A percentile compares a stretch with the other conserved stretches of the same genome.
Conservation (phyloP, 2,113 vertebrate species). For the Indri indri region DNA sequence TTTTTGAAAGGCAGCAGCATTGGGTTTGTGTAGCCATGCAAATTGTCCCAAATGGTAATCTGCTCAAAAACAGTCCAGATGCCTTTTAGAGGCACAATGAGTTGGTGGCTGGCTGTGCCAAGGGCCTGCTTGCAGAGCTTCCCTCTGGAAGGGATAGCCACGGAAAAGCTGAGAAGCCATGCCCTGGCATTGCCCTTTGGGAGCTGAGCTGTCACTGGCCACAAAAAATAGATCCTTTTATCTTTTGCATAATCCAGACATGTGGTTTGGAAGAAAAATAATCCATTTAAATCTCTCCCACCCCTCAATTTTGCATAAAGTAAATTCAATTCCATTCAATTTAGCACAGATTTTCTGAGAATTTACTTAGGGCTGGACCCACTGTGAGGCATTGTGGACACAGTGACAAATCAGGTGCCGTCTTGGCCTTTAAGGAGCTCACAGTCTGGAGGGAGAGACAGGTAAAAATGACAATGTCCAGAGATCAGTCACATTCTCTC, state of each 20-base stretch:
- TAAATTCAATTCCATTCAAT: not conserved
- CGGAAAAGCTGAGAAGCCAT: fast-evolving
- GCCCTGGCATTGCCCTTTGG: not conserved
- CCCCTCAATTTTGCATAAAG: not conserved
- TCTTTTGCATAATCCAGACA: not conserved
- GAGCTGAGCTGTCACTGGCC: not conserved
- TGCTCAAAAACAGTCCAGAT: not conserved
- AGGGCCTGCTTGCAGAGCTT: not conserved
- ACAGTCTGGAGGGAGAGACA: not conserved
- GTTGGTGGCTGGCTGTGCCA: not conserved
- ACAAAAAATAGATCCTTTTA: not conserved
- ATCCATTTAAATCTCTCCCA: not conserved
- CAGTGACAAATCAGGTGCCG: not conserved
- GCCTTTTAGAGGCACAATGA: not conserved
- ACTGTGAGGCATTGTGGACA: not conserved
- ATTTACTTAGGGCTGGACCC: not conserved
- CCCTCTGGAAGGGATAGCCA: not conserved
- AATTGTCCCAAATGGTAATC: not conserved
- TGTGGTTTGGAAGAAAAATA: not conserved
- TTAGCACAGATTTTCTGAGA: not conserved
- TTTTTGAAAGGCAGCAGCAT: not conserved
- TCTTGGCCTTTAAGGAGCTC: not conserved
- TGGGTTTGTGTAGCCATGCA: not conserved
- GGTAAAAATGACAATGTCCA: not conserved
- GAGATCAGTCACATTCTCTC: too few species aligned